Conservation (phyloP, 1,140 invertebrate genomes). For the Aplysia californica region DNA sequence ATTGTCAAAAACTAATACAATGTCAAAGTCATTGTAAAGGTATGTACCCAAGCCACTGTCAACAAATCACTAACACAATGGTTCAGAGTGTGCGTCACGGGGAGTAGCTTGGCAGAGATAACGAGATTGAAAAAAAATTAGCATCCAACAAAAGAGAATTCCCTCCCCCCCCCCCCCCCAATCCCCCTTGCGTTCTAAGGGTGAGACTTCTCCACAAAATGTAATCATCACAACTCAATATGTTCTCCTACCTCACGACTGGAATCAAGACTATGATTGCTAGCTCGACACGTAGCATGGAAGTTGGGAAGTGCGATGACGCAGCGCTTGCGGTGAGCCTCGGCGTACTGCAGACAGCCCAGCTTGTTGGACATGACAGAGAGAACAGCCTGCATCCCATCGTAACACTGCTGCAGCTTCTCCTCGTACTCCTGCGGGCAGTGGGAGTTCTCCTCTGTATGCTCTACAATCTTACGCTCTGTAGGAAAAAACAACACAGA, state of each 20-base stretch:
- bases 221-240: too few relatives aligned
- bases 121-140: too few relatives aligned
- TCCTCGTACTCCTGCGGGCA: constrained; percentile 52
- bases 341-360: constrained; percentile 58
- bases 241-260: constrained; percentile 10
- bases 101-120: too few relatives aligned
- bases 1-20: too few relatives aligned
- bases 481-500: background rate
- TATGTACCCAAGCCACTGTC: too few relatives aligned
- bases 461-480: constrained; percentile 53
- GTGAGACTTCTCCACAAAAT: too few relatives aligned
- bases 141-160: too few relatives aligned
- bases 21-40: too few relatives aligned
- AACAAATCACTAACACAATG: too few relatives aligned
- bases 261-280: constrained; percentile 6
- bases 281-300: constrained; percentile 17
- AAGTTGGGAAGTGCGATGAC: constrained; percentile 50
- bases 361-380: constrained; percentile 56
- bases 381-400: constrained; percentile 58
- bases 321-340: constrained; percentile 49
- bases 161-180: too few relatives aligned
- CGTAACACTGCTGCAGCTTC: constrained; percentile 58
- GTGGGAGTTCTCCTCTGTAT: constrained; percentile 53
- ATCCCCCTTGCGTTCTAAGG: too few relatives aligned
- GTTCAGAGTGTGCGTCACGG: too few relatives aligned